Base-by-base conservation (phyloP, 1,140 invertebrate genomes). In the Aphaenogaster floridana region DNA sequence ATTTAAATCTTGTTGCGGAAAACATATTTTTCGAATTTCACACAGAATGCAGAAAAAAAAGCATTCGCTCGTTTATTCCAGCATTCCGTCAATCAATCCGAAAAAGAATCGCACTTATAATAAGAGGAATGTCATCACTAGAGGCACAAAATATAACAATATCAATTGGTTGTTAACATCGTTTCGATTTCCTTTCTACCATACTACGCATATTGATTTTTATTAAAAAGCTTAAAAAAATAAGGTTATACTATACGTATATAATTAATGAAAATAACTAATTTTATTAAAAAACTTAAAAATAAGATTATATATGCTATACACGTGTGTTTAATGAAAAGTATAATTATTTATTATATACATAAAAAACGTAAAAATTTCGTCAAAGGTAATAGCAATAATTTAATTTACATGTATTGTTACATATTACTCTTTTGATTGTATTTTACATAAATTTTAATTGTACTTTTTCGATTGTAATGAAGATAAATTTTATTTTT, bases 1-100 rank as follows among this genome's bases (percentile, higher is more conserved):
- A 54, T 68, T 87, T 85, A 87, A 89, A 87, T 78, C 54, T 74
- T 48, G 59, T 72, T 66, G 36, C 13, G 13, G 4, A 11, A 68
- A 77, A 45, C 28, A 64, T 78, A 52, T 68, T 57, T 78, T 50
- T 74, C n/a, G 42, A 21, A 17, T 77, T 88, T 63, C 8, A 39
- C 34, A 5, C 45, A 71, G 42, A 21, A n/a, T 54, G 11, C 13
- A 15, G 5, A 4, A 21, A 21, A 21, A 21, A 21, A 21, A 54
- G 2, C 48, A 69, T 61, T 36, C 13, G 52, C 34, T 61, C 7
- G 52, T 61, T 63, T 76, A 61, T 63, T 76, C 2, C 13, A 61
- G 9, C 7, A 39, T 74, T 45, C 17, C n/a, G 69, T 48, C 54
- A 50, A 61, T 74, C 28, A 48, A 61, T 74, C 2, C 6, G 6